phyloP scores from a whole-genome alignment of 2,888 invertebrate genomes.

The Mantis religiosa region DNA sequence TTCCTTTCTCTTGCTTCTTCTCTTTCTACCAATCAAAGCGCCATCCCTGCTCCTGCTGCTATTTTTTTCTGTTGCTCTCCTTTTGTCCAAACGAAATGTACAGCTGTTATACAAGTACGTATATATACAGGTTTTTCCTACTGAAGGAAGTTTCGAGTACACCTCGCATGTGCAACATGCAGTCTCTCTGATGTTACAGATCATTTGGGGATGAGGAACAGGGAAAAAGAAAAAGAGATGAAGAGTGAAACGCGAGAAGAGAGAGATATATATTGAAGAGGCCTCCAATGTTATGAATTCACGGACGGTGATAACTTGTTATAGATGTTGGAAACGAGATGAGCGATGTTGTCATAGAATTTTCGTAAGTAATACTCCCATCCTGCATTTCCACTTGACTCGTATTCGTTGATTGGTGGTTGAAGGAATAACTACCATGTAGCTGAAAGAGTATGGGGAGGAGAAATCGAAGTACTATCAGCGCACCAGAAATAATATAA shows the following conservation, averaged over 20 bases:
- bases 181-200: background rate
- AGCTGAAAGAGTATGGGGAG: background rate
- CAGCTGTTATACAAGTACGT: background rate
- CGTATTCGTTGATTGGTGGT: conserved; percentile 3
- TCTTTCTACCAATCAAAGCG: background rate
- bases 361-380: conserved; percentile 5
- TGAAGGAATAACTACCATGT: background rate
- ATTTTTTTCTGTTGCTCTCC: background rate
- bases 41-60: background rate
- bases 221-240: background rate
- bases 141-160: background rate
- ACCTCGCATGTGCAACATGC: background rate
- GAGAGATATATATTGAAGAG: background rate
- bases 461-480: background rate
- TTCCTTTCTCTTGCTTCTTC: background rate
- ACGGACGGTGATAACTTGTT: background rate
- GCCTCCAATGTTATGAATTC: background rate
- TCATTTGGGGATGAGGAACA: background rate
- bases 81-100: background rate
- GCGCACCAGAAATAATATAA: background rate
- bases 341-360: conserved; percentile 5
- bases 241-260: background rate
- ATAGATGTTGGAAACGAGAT: background rate
- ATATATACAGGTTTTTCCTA: background rate
- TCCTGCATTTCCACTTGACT: background rate